Percentiles rank a stretch among this genome's conserved stretches.
Evolutionary conservation across 2,797 vertebrate genomes (phyloP).

Genomic region (Chelon auratus): DNA sequence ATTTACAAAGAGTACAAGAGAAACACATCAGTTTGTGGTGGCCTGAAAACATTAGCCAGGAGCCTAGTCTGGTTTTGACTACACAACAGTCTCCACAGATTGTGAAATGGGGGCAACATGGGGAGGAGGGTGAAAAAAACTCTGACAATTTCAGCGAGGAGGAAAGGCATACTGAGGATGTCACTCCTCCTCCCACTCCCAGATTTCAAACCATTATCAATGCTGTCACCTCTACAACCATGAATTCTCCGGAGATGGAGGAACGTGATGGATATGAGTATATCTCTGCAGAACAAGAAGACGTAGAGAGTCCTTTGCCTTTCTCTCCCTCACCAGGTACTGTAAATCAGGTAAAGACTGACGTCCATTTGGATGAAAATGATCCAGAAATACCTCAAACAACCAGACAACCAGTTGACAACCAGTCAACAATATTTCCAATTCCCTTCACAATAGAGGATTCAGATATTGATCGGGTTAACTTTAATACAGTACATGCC

Average conservation of each 20-base stretch:
- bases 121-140: conserved; percentile 30
- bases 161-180: not conserved
- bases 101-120: conserved; percentile 29
- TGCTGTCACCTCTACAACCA: not conserved
- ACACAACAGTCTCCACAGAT: conserved; percentile 42
- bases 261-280: conserved; percentile 28
- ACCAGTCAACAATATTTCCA: conserved; percentile 19
- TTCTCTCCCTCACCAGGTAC: conserved; percentile 24
- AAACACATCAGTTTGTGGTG: conserved; percentile 9
- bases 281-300: conserved; percentile 31
- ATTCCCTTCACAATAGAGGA: conserved; percentile 26
- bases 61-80: conserved; percentile 31
- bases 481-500: conserved; percentile 12
- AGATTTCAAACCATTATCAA: conserved; percentile 8
- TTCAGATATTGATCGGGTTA: conserved; percentile 27
- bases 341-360: conserved; percentile 42
- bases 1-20: conserved; percentile 48
- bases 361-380: conserved; percentile 33
- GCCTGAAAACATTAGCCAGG: conserved; percentile 45
- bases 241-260: not conserved
- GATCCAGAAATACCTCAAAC: conserved; percentile 53
- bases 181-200: conserved; percentile 22
- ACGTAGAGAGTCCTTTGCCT: conserved; percentile 28
- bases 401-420: not conserved
- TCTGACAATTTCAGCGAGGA: not conserved